phyloP scores from a whole-genome alignment of 2,888 invertebrate genomes.

The Pyrrhosoma nymphula region DNA sequence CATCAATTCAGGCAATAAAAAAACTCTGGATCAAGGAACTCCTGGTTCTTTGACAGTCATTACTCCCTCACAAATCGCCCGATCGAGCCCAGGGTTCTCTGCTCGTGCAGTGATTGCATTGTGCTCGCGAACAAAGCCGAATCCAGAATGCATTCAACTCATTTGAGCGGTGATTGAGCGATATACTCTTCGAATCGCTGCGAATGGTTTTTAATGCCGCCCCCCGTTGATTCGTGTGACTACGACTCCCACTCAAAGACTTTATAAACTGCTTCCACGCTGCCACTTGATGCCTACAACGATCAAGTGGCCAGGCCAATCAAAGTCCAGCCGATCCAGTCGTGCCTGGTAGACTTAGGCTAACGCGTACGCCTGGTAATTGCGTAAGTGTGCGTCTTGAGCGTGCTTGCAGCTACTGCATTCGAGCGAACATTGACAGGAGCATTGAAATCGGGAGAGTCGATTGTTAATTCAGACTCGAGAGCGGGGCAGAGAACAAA shows the following conservation, averaged over 20 bases:
- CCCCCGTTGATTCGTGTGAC: background rate
- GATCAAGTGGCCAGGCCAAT: background rate
- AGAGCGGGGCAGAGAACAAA: background rate
- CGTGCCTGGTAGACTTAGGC: background rate
- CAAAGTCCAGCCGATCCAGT: slow-evolving; percentile 1
- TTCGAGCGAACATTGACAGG: background rate
- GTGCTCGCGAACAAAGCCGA: background rate
- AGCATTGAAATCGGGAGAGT: background rate
- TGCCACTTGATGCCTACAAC: background rate
- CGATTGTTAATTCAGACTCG: background rate
- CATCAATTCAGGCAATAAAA: background rate
- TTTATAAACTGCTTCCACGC: background rate
- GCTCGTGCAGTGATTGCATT: background rate
- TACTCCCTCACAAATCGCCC: background rate
- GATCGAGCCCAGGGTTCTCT: background rate
- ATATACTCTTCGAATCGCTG: background rate
- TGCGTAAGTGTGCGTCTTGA: background rate
- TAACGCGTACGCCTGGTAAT: background rate
- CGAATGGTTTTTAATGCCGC: background rate
- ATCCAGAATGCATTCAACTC: background rate
- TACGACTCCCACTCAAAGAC: background rate
- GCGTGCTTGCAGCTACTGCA: background rate
- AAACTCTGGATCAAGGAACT: background rate
- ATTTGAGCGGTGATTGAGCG: background rate
- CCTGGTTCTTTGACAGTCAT: background rate